Conservation (phyloP, 2,113 vertebrate genomes). For the Pelecanoides urinatrix region DNA sequence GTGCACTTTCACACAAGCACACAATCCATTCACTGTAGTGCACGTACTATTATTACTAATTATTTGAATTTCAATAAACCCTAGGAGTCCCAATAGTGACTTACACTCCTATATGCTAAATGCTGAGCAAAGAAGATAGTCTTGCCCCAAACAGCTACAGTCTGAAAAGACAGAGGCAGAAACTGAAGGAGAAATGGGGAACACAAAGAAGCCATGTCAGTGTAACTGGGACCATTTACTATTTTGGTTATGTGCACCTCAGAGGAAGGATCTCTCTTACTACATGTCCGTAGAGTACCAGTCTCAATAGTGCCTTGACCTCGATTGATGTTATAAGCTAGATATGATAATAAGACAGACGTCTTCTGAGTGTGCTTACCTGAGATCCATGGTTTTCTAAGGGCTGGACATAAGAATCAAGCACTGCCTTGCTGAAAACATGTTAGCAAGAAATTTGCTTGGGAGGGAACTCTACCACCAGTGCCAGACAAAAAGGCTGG, state of each 20-base stretch:
- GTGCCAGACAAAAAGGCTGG: conserved; percentile 1
- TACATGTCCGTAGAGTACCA: background rate
- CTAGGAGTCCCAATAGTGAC: background rate
- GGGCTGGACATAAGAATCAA: background rate
- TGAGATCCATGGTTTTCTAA: background rate
- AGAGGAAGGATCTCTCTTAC: background rate
- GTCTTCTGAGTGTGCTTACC: background rate
- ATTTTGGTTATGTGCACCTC: background rate
- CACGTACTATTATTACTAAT: background rate
- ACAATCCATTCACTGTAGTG: background rate
- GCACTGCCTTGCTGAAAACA: background rate
- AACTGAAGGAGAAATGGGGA: background rate
- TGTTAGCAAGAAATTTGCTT: background rate
- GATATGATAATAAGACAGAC: background rate
- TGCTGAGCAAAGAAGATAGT: background rate
- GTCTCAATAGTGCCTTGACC: background rate
- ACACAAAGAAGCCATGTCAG: background rate
- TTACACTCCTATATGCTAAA: background rate
- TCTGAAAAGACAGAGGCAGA: background rate
- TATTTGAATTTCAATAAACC: background rate
- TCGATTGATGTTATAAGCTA: background rate
- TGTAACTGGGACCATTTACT: background rate
- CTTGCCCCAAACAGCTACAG: background rate
- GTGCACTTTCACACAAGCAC: background rate
- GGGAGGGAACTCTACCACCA: background rate